Evolutionary conservation across 1,140 invertebrate genomes (phyloP).

Genomic region (Dolichoris vasculosae): DNA sequence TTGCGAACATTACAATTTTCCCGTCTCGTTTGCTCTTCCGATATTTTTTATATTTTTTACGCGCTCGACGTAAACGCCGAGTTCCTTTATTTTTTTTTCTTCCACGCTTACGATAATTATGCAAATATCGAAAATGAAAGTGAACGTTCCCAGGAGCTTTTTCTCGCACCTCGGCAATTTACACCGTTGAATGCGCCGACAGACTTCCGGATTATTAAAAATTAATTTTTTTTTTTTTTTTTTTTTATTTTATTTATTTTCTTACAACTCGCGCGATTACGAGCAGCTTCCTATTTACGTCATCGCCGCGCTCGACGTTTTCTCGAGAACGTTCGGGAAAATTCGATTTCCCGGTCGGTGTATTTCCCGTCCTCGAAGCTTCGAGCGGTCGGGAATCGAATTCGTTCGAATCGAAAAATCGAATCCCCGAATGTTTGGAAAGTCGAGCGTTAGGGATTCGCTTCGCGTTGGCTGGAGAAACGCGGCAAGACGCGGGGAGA

Average conservation of each 20-base stretch:
- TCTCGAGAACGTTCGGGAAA: neutral
- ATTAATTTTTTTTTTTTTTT: neutral
- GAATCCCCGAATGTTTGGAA: too few species aligned
- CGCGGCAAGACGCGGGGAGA: too few species aligned
- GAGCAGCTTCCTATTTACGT: neutral
- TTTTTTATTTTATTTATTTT: too few species aligned
- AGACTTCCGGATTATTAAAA: neutral
- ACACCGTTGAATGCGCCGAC: neutral
- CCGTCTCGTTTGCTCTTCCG: neutral
- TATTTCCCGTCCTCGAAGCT: too few species aligned
- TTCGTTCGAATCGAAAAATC: too few species aligned
- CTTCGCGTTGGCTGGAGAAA: too few species aligned
- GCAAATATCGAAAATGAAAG: neutral
- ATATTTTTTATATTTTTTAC: neutral
- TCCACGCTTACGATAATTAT: neutral
- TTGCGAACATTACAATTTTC: too few species aligned
- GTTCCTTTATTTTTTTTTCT: too few species aligned
- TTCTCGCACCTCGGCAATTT: neutral
- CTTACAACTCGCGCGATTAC: neutral
- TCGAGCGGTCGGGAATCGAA: too few species aligned
- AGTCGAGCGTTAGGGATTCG: too few species aligned
- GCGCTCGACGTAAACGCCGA: too few species aligned
- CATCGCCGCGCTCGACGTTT: neutral
- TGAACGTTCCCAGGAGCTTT: neutral
- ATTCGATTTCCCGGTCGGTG: neutral